Percentiles rank a stretch among this genome's conserved stretches.
phyloP scores from a whole-genome alignment of 2,113 vertebrate genomes.

The Indicator indicator region DNA sequence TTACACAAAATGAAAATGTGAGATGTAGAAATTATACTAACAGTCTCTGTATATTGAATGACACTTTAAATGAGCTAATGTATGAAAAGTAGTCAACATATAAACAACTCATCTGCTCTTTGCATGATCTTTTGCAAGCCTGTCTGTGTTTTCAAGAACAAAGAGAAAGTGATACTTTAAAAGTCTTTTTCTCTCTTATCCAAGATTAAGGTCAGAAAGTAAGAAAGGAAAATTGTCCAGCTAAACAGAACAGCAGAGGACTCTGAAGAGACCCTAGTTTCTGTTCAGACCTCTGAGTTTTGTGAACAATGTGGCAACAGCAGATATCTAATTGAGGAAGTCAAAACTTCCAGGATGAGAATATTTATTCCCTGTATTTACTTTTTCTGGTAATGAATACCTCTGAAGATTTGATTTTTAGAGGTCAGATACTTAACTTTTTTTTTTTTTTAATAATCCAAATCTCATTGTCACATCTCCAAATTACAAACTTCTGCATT shows the following conservation, averaged over 20 bases:
- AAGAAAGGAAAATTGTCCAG: background rate
- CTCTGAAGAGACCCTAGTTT: background rate
- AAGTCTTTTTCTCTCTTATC: background rate
- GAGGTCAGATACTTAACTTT: background rate
- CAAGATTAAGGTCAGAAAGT: background rate
- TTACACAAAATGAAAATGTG: background rate
- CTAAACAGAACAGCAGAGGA: background rate
- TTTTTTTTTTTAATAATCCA: background rate
- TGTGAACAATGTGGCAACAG: accelerated
- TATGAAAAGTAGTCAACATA: background rate
- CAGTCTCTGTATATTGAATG: background rate
- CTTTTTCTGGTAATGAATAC: background rate
- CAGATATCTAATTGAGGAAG: background rate
- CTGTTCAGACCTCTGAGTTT: background rate
- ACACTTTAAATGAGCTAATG: background rate
- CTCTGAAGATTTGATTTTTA: background rate
- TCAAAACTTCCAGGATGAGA: background rate
- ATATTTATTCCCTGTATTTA: background rate
- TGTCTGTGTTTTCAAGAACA: background rate
- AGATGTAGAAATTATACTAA: background rate
- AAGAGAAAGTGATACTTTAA: accelerated
- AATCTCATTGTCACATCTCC: background rate
- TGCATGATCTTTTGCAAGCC: background rate
- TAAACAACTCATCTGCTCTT: background rate
- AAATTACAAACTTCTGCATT: background rate